Base-by-base conservation (phyloP, 2,888 invertebrate species). In the Epirrita christyi region DNA sequence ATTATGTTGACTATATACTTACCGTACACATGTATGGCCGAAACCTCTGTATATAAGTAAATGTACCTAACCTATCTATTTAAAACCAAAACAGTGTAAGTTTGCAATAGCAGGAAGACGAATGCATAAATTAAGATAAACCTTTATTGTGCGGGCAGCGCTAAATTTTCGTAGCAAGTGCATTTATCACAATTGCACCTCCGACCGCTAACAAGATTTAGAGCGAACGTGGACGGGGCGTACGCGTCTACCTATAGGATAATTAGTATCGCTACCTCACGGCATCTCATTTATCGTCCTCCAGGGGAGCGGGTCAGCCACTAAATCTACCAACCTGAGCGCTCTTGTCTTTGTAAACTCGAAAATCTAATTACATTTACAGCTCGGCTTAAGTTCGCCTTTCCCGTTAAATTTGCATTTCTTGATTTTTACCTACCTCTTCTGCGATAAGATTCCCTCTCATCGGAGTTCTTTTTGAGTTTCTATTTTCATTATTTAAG, bases 311-410 rank as follows among this genome's bases (percentile, higher is more conserved):
- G 83, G 90, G 91, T 90, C 89, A 89, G 90, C 86, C 76, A 76
- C 85, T 92, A 91, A 91, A 91, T 91, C 88, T 89, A 85, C 85
- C 83, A 85, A 90, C 88, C 89, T 88, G 88, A 88, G 86, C 83
- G 82, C 83, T 83, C 87, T 85, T 87, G 89, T 90, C 89, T 90
- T 90, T 88, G 89, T 88, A 89, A 89, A 89, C 87, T 90, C 83
- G 86, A 86, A 90, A 90, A 91, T 90, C 88, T 92, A 90, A 91
- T 91, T 92, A 90, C 90, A 89, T 90, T 90, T 88, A 89, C 89
- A 88, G 83, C 82, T 82, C 81, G 80, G 86, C 82, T 86, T 83
- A 85, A 88, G 83, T 87, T 85, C 82, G 79, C 80, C 79, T 83
- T 82, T 85, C 80, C 81, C 75, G 77, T 80, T 79, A 78, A 80